Evolutionary conservation across 2,888 invertebrate species (phyloP), one percentile per base, ranked within the genome.

Genomic region (Aleiodes testaceus): DNA sequence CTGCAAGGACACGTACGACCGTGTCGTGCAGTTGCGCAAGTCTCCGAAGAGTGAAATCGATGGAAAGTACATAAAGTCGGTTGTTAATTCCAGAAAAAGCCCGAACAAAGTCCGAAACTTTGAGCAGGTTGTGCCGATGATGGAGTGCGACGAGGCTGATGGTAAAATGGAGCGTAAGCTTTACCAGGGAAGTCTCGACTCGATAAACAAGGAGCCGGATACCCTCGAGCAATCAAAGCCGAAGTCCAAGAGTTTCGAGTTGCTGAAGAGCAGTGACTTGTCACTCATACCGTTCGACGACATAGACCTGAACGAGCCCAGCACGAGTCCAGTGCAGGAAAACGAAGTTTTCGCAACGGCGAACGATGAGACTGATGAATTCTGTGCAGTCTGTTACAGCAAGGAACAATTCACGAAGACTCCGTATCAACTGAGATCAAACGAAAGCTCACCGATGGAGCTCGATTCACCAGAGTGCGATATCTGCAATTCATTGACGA

Each of bases 201-300:
- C 83, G 0, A 80, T 84, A 14, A 82, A 9, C 76, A 74, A 7
- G 50, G 63, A n/a, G 44, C 70, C 12, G 71, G 66, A 12, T 64
- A 71, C 12, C 63, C 65, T 20, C 78, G 75, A 59, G 26, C 78
- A 79, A 61, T 80, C 85, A 1, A 87, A 86, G 55, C 14, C 53
- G 5, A 87, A 87, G 68, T 86, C 87, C 0, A 87, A 86, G 69
- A 87, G 87, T 66, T 86, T 81, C 74, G 87, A 87, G 49, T 85
- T 82, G 1, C 82, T 87, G 30, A 87, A 87, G 59, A 80, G n/a
- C n/a, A n/a, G 79, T 50, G 75, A 78, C 36, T 50, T 71, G 45
- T 72, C 68, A 5, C 50, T 75, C 18, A 74, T 72, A 44, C 72
- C 79, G 0, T 66, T 81, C 14, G 72, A 74, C 1, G 76, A 72